Conservation (phyloP, 92 coral and sea anemone species). For the Zoanthus sociatus region DNA sequence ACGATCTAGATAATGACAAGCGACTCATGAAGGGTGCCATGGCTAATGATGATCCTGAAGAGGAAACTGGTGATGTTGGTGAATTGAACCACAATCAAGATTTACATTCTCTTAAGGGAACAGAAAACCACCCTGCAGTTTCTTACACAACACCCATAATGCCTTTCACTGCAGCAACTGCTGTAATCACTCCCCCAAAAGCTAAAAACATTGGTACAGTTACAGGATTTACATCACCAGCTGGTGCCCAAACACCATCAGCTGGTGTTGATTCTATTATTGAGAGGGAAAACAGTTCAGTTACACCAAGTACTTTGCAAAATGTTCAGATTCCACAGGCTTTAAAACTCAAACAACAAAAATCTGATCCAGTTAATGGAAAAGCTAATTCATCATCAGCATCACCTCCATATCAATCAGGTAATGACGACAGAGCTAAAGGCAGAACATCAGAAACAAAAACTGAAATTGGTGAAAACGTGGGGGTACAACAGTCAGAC, state of each 20-base stretch:
- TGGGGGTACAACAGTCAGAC: slow-evolving; percentile 26
- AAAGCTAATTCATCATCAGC: background rate
- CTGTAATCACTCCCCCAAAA: background rate
- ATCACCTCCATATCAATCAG: background rate
- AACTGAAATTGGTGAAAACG: background rate
- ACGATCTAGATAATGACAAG: slow-evolving; percentile 21
- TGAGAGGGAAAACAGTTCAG: background rate
- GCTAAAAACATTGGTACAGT: background rate
- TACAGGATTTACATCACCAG: background rate
- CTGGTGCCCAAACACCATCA: background rate
- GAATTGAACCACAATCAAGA: background rate
- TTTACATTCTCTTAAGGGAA: background rate
- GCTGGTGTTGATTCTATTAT: background rate
- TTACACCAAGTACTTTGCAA: background rate
- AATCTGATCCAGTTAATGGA: background rate
- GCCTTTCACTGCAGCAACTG: background rate
- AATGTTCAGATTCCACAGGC: background rate
- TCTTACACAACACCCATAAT: background rate
- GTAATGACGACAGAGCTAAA: background rate
- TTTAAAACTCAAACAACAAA: background rate
- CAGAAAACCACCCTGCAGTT: background rate
- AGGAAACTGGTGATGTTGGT: slow-evolving; percentile 33
- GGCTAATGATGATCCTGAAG: slow-evolving; percentile 8
- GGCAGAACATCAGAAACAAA: slow-evolving; percentile 18
- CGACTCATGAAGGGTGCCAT: slow-evolving; percentile 17